Percentiles rank a stretch among this genome's conserved stretches.
phyloP scores from a whole-genome alignment of 2,888 invertebrate genomes.

The Xiphydria camelus region DNA sequence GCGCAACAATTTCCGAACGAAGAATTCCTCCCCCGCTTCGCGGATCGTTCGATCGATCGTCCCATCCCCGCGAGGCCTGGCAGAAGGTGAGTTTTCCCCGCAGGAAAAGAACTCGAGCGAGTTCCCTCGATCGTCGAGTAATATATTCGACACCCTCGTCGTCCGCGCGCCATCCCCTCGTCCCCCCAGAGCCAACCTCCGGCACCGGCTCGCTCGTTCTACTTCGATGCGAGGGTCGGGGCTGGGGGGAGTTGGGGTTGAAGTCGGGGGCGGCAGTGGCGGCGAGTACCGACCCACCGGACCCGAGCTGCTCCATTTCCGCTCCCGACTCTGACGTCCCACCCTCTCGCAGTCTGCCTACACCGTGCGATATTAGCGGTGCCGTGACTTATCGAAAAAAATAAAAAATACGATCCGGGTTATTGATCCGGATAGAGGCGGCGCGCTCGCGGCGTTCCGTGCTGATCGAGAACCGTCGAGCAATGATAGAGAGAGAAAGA shows the following conservation, averaged over 20 bases:
- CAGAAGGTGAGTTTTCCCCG: no score
- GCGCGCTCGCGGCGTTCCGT: no score
- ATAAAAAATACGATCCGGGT: no score
- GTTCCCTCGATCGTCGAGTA: slow-evolving; percentile 29
- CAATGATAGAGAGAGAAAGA: neutral
- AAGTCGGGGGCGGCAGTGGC: slow-evolving; percentile 22
- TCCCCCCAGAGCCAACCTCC: slow-evolving; percentile 16
- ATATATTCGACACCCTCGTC: slow-evolving; percentile 34
- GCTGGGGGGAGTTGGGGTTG: slow-evolving; percentile 16
- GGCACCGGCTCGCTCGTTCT: slow-evolving; percentile 22
- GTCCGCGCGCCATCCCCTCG: slow-evolving; percentile 24
- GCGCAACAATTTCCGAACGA: no score
- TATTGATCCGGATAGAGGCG: no score
- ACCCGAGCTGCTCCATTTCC: slow-evolving; percentile 39
- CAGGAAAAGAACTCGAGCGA: neutral
- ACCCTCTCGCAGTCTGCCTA: slow-evolving; percentile 13
- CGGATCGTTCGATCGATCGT: neutral
- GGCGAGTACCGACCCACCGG: slow-evolving; percentile 26
- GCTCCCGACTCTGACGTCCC: slow-evolving; percentile 25
- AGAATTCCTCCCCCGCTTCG: slow-evolving; percentile 1
- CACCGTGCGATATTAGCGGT: neutral
- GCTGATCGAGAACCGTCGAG: no score
- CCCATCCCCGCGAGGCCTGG: no score
- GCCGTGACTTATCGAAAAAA: neutral
- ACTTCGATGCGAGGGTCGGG: slow-evolving; percentile 18